A percentile compares a stretch with the other conserved stretches of the same genome.
phyloP scores from a whole-genome alignment of 2,113 vertebrate species.

The Tragelaphus imberbis region DNA sequence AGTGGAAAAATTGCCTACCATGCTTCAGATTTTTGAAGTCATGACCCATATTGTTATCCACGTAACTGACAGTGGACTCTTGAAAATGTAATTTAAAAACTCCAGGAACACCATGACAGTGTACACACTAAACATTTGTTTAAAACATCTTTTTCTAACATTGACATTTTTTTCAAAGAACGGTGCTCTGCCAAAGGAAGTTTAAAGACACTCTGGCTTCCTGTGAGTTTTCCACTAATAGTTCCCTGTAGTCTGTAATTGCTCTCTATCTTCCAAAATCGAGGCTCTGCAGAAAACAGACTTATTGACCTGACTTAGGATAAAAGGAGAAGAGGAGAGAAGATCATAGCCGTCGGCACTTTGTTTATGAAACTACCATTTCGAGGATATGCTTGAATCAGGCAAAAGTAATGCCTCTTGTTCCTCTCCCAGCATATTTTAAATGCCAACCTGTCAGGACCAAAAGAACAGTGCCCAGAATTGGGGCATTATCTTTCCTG shows the following conservation, averaged over 20 bases:
- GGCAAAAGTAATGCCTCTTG: constrained; percentile 66
- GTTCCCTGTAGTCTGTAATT: neutral
- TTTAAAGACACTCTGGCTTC: neutral
- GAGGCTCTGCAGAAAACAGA: constrained; percentile 58
- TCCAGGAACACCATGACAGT: neutral
- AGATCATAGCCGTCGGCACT: constrained; percentile 66
- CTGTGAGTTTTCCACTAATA: neutral
- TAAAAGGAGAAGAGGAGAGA: constrained; percentile 72
- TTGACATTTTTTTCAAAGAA: neutral
- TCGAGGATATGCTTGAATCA: constrained; percentile 69
- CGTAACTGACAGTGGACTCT: neutral
- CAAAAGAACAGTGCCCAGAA: constrained; percentile 33
- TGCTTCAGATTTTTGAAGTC: neutral
- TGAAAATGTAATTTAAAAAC: neutral
- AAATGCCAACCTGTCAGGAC: constrained; percentile 64
- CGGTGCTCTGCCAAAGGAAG: neutral
- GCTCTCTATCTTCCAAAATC: constrained; percentile 53
- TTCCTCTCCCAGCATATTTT: constrained; percentile 64
- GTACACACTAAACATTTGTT: neutral
- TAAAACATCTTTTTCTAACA: neutral
- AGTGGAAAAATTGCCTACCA: neutral
- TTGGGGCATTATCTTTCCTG: neutral
- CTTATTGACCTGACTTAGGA: constrained; percentile 69
- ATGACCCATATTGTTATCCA: neutral
- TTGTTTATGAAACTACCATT: constrained; percentile 75